A percentile compares a stretch with the other conserved stretches of the same genome.
Conservation (phyloP, 2,888 invertebrate genomes). For the Lithophane socia region DNA sequence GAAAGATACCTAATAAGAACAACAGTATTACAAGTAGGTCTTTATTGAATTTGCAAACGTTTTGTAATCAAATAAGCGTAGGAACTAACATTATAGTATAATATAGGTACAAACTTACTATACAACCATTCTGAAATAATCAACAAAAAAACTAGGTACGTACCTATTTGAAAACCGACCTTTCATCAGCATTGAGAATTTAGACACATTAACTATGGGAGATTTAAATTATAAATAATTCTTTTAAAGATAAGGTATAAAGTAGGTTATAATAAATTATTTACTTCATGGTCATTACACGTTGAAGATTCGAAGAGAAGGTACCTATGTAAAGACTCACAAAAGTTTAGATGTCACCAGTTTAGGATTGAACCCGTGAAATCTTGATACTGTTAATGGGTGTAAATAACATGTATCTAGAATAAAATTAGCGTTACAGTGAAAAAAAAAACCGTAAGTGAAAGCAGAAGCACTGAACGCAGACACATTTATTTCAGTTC, state of each 20-base stretch:
- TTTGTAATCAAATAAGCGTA: slow-evolving; percentile 6
- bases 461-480: background rate
- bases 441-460: background rate
- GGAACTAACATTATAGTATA: background rate
- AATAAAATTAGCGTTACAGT: slow-evolving; percentile 1
- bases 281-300: background rate
- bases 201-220: background rate
- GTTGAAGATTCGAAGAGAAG: background rate
- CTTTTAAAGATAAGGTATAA: background rate
- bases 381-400: slow-evolving; percentile 21
- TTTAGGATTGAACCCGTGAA: slow-evolving; percentile 14
- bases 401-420: slow-evolving; percentile 4
- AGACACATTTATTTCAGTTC: background rate
- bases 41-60: slow-evolving; percentile 22
- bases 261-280: background rate
- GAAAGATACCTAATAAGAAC: slow-evolving; percentile 16
- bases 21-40: slow-evolving; percentile 16
- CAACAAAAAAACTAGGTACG: background rate
- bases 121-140: background rate
- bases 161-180: background rate
- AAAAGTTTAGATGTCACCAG: background rate
- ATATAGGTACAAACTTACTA: background rate
- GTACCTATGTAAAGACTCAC: background rate
- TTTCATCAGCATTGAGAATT: background rate
- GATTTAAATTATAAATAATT: background rate